A percentile compares a stretch with the other conserved stretches of the same genome.
Conservation (phyloP, 2,888 invertebrate genomes). For the Glaucopsyche alexis region DNA sequence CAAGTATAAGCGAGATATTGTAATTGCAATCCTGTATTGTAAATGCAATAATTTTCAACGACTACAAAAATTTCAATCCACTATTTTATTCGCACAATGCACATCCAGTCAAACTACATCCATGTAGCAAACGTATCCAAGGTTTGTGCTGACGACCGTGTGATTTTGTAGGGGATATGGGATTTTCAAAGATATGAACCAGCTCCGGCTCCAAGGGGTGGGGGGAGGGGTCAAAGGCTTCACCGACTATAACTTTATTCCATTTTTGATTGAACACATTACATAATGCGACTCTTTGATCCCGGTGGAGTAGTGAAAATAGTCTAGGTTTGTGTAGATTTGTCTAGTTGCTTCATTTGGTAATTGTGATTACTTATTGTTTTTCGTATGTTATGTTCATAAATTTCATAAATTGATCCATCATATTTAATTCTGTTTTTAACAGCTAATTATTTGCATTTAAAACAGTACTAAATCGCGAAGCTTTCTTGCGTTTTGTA, state of each 20-base stretch:
- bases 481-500: too few species aligned
- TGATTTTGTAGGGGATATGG: constrained; percentile 74
- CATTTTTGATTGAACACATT: constrained; percentile 12
- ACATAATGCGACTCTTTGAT: constrained; percentile 9
- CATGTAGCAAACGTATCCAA: constrained; percentile 46
- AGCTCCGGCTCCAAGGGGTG: constrained; percentile 57
- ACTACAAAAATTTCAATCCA: too few species aligned
- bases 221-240: constrained; percentile 30
- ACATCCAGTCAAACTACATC: constrained; percentile 34
- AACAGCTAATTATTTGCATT: too few species aligned
- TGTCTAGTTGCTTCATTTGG: background rate
- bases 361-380: background rate
- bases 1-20: too few species aligned
- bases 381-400: too few species aligned
- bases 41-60: too few species aligned
- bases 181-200: constrained; percentile 67
- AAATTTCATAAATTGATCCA: too few species aligned
- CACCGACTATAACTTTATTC: constrained; percentile 27
- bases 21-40: too few species aligned
- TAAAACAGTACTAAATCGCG: too few species aligned
- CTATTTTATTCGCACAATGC: background rate
- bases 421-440: too few species aligned
- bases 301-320: background rate
- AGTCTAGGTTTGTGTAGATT: background rate
- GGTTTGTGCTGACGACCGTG: constrained; percentile 69